Evolutionary conservation across 1,140 invertebrate genomes (phyloP), one percentile per base, ranked within the genome.

Genomic region (Halictus rubicundus): DNA sequence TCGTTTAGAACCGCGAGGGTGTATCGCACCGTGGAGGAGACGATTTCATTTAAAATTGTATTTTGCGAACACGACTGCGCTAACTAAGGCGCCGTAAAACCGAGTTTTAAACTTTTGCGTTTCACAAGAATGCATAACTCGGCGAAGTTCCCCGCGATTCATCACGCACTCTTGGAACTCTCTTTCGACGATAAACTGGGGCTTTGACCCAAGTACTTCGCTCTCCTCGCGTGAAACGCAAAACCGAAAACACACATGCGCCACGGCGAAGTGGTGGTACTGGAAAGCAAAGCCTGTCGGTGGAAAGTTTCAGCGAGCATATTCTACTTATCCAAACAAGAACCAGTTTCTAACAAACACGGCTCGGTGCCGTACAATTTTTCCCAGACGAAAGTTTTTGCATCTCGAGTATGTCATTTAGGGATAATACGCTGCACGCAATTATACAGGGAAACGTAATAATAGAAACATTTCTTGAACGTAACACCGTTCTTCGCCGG

Each of bases 11-110:
- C 8, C 9, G 9, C 9, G 42, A 10, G 9, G 9, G 9, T 7
- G 57, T 25, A 12, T 60, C 12, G 9, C 10, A 8, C 4, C 59
- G 23, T 2, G 12, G 6, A 59, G 2, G 23, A 27, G 59, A 60
- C 23, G 12, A 10, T 37, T 12, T 57, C 54, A 21, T 57, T 57
- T 57, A 21, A 57, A 57, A 21, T n/a, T 32, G 21, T 57, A 57
- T 57, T n/a, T 57, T 12, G 54, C 42, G 63, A 52, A 27, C 32
- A 46, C 64, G 49, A 70, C 61, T 25, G 57, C n/a, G 42, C 27
- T 77, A 70, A 77, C 74, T 59, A 61, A 64, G 68, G 27, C 69
- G 49, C 27, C 57, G 21, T 52, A 61, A 77, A 77, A 77, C 66
- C 57, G 57, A 63, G 75, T 77, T 77, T 77, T 77, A 70, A 77